Conservation (phyloP, 2,797 vertebrate species). For the Galago senegalensis region DNA sequence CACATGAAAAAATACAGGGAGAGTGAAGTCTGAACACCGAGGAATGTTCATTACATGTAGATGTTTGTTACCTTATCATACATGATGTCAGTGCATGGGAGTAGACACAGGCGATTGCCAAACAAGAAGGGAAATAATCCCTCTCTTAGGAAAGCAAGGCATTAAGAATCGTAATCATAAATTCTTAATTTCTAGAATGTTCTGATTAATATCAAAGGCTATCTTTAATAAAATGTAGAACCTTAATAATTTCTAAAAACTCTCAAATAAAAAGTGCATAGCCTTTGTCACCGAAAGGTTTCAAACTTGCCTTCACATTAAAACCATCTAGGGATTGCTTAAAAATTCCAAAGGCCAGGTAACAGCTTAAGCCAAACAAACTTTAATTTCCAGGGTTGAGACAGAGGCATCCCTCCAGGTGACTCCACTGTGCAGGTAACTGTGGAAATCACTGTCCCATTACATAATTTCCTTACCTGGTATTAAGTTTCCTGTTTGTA, state of each 20-base stretch:
- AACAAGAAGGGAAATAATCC: neutral
- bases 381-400: neutral
- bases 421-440: neutral
- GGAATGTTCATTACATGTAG: neutral
- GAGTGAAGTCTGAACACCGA: neutral
- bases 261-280: neutral
- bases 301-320: slow-evolving; percentile 6
- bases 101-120: neutral
- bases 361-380: neutral
- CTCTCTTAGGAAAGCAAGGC: neutral
- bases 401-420: neutral
- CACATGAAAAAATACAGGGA: neutral
- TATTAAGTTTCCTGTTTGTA: slow-evolving; percentile 32
- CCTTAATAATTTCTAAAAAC: neutral
- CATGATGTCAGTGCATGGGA: neutral
- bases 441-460: neutral
- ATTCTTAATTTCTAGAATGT: neutral
- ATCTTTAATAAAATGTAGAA: slow-evolving; percentile 15
- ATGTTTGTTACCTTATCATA: neutral
- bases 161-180: neutral
- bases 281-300: neutral
- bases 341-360: neutral
- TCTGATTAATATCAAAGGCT: neutral
- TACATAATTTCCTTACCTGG: neutral
- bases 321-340: neutral